phyloP scores from a whole-genome alignment of 2,888 invertebrate species.

The Temnothorax rugatulus region DNA sequence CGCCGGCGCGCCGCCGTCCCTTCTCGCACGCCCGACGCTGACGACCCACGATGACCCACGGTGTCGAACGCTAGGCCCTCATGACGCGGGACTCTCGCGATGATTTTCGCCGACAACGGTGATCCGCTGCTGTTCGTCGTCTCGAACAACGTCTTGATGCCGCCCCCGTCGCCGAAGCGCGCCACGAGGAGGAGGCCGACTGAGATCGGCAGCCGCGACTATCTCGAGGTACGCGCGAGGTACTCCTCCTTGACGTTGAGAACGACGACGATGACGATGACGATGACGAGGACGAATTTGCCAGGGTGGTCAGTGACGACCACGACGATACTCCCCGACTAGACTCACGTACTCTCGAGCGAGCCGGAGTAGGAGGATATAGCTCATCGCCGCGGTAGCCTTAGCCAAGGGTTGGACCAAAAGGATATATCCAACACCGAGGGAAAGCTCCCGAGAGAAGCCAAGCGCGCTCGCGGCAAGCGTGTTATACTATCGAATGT shows the following conservation, averaged over 20 bases:
- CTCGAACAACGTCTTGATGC: conserved; percentile 60
- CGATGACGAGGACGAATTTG: neutral
- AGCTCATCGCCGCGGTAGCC: conserved; percentile 59
- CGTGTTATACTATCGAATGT: conserved; percentile 54
- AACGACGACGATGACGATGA: neutral
- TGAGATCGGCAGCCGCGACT: conserved; percentile 14
- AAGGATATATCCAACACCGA: conserved; percentile 76
- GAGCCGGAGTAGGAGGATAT: conserved; percentile 51
- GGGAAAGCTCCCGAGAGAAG: conserved; percentile 63
- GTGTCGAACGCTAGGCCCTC: conserved; percentile 86
- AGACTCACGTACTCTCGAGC: conserved; percentile 47
- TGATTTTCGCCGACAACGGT: conserved; percentile 81
- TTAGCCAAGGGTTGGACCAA: conserved; percentile 77
- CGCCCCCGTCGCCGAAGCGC: conserved; percentile 44
- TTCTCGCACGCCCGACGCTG: conserved; percentile 72
- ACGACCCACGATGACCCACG: conserved; percentile 70
- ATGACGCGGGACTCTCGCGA: conserved; percentile 78
- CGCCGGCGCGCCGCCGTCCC: conserved; percentile 74
- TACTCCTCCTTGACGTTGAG: neutral
- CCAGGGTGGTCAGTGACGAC: conserved; percentile 17
- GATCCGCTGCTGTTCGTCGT: conserved; percentile 58
- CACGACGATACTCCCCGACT: conserved; percentile 20
- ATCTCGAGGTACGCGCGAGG: neutral
- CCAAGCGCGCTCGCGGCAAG: conserved; percentile 30
- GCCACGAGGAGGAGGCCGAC: neutral